Conservation (phyloP, 2,888 invertebrate species). For the Drosophila flavopinicola region DNA sequence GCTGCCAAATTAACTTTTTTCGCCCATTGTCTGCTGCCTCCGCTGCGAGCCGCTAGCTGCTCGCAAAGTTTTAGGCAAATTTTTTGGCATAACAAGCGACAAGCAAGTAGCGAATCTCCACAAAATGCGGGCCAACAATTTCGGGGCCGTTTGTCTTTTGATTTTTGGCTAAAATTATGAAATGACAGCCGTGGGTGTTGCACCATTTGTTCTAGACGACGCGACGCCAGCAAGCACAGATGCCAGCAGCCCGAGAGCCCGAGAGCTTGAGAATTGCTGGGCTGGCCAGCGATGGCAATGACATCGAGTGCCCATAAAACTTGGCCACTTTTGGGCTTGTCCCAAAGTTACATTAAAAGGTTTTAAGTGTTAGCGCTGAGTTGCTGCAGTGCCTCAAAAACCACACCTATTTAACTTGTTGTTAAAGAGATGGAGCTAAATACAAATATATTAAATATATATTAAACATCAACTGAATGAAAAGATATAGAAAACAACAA, state of each 20-base stretch:
- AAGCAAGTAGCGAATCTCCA: conserved; percentile 47
- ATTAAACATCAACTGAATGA: too few species aligned
- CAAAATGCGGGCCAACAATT: conserved; percentile 54
- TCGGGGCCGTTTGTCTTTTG: conserved; percentile 60
- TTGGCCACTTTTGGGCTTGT: conserved; percentile 31
- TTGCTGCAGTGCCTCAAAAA: too few species aligned
- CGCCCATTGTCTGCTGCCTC: conserved; percentile 57
- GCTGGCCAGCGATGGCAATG: conserved; percentile 46
- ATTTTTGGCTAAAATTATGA: conserved; percentile 66
- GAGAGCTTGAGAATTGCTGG: too few species aligned
- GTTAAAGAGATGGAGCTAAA: too few species aligned
- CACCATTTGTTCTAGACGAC: conserved; percentile 56
- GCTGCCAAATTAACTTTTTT: conserved; percentile 78
- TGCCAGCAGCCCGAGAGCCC: neutral
- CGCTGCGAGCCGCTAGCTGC: conserved; percentile 3
- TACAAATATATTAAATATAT: too few species aligned
- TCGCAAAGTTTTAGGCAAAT: conserved; percentile 67
- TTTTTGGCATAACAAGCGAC: conserved; percentile 66
- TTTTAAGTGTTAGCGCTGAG: conserved; percentile 6
- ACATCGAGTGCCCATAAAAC: conserved; percentile 64
- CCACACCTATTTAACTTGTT: too few species aligned
- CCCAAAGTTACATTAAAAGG: conserved; percentile 14
- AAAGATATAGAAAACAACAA: neutral
- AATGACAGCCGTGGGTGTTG: conserved; percentile 70
- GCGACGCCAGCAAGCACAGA: conserved; percentile 48